phyloP scores from a whole-genome alignment of 2,888 invertebrate species.

The Pollenia amentaria region DNA sequence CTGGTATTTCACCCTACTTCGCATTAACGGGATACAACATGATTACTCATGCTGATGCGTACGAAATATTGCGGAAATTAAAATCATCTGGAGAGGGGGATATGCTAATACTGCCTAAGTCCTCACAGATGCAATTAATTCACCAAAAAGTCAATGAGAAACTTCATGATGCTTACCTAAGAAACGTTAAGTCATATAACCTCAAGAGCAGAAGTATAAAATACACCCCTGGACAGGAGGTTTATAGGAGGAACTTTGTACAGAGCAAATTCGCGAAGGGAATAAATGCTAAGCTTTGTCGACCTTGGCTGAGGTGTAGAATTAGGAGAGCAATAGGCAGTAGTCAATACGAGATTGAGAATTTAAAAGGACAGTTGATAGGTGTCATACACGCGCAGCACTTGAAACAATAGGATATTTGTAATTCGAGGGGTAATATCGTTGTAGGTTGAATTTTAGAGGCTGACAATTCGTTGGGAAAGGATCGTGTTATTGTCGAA shows the following conservation, averaged over 20 bases:
- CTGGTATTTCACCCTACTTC: background rate
- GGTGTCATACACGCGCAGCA: conserved; percentile 1
- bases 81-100: background rate
- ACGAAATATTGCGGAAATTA: background rate
- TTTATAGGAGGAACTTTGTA: background rate
- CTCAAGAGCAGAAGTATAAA: background rate
- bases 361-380: background rate
- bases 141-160: background rate
- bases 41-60: background rate
- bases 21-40: background rate
- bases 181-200: background rate
- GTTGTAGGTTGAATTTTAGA: too few relatives aligned
- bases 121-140: background rate
- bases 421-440: too few relatives aligned
- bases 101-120: background rate
- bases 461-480: too few relatives aligned
- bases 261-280: background rate
- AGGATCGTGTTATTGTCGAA: too few relatives aligned
- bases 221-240: background rate
- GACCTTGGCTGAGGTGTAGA: conserved; percentile 11
- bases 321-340: background rate
- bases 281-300: conserved; percentile 5
- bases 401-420: conserved; percentile 1
- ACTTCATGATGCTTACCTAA: background rate
- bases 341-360: background rate